phyloP scores from a whole-genome alignment of 2,888 invertebrate species.

The Labia minor region DNA sequence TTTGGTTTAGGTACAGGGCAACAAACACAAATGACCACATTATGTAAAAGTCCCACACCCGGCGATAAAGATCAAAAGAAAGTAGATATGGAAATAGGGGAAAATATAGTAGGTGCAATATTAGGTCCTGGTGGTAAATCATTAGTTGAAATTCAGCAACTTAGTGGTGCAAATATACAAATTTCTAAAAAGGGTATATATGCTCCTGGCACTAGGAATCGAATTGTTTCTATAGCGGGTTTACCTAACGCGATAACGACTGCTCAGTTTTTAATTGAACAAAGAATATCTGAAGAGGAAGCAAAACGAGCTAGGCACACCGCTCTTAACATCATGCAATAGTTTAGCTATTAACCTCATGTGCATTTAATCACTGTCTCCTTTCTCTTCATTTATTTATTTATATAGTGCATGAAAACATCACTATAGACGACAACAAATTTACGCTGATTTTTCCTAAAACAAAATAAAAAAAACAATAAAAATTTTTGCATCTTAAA shows the following conservation, averaged over 20 bases:
- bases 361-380: conserved; percentile 15
- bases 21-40: conserved; percentile 20
- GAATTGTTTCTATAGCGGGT: conserved; percentile 93
- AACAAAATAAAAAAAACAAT: no score
- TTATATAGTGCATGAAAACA: not conserved
- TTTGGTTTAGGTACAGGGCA: conserved; percentile 63
- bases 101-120: conserved; percentile 94
- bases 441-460: not conserved
- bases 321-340: conserved; percentile 25
- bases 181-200: conserved; percentile 97
- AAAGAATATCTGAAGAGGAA: conserved; percentile 93
- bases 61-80: conserved; percentile 74
- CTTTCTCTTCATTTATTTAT: conserved; percentile 15
- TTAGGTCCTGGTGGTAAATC: conserved; percentile 93
- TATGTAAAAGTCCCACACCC: conserved; percentile 73
- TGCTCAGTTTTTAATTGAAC: conserved; percentile 92
- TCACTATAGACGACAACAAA: not conserved
- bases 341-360: conserved; percentile 15
- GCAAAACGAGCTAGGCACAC: conserved; percentile 83
- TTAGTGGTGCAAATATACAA: conserved; percentile 94
- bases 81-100: conserved; percentile 80
- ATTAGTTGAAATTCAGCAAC: conserved; percentile 93
- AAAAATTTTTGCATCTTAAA: not conserved
- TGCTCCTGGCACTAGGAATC: conserved; percentile 93
- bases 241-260: conserved; percentile 75